Evolutionary conservation across 2,888 invertebrate species (phyloP), one percentile per base, ranked within the genome.

Genomic region (Tenthredo amoena): DNA sequence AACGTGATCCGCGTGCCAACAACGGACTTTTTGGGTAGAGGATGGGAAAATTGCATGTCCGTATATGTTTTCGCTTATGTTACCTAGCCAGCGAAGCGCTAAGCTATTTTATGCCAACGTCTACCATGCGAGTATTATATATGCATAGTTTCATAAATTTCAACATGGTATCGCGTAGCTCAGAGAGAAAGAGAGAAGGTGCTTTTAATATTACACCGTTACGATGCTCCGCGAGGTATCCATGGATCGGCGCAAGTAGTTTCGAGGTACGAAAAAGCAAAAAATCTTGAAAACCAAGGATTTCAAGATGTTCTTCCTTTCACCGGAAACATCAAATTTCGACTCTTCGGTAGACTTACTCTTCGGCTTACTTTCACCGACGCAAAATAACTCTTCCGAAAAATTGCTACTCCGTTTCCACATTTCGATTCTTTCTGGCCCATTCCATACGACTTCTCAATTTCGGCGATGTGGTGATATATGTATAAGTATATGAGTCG

Each of bases 61-160:
- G 87, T 87, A 86, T 87, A 87, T 88, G 87, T 85, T 87, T 87
- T 84, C 87, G 87, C 87, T 87, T 88, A 86, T 85, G 37, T 74
- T 58, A 50, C 68, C 84, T 71, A 31, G 71, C 84, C 26, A 62
- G 58, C 43, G 58, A 40, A 58, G 55, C 58, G 58, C 84, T 76
- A 43, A 76, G 74, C 84, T 72, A 76, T 76, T 76, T 84, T 84
- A 74, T 84, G 72, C 72, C 72, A 58, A 50, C 84, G 43, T 71
- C 55, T 62, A 21, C 77, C 77, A 86, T 86, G 82, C 82, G 74
- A 84, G 84, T 87, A 91, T 91, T 90, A 90, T 89, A 88, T 90
- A 90, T 91, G 90, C 90, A 91, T 91, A 89, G 91, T 90, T 91
- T 90, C 90, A 90, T 90, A 91, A 91, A 91, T 91, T 89, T 72